Conservation (phyloP, 2,888 invertebrate species). For the Orthosia gracilis region DNA sequence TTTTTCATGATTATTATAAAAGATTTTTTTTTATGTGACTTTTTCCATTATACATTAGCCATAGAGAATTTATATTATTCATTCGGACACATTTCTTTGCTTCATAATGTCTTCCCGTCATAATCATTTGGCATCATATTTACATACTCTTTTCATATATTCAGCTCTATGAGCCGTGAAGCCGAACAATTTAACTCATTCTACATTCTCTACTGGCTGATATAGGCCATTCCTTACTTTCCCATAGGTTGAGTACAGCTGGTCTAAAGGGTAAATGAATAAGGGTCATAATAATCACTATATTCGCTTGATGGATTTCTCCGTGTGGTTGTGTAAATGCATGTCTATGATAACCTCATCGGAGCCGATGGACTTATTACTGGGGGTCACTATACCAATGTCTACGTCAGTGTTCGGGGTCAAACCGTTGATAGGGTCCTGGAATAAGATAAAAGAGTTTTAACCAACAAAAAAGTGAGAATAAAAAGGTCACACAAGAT, state of each 20-base stretch:
- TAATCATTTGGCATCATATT: not conserved
- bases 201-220: not conserved
- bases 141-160: no score
- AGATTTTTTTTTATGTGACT: conserved; percentile 1
- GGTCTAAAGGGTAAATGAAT: conserved; percentile 18
- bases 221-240: not conserved
- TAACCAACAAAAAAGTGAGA: not conserved
- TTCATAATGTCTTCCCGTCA: not conserved
- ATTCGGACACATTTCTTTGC: not conserved
- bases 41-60: not conserved
- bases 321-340: conserved; percentile 83
- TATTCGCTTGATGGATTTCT: conserved; percentile 73
- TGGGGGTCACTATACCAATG: conserved; percentile 79
- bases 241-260: conserved; percentile 28
- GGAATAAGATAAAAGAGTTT: conserved; percentile 36
- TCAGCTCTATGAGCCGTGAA: not conserved
- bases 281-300: conserved; percentile 66
- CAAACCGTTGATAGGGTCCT: conserved; percentile 85
- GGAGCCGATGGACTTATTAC: conserved; percentile 87
- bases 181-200: not conserved
- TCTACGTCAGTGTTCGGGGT: conserved; percentile 88
- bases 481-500: not conserved
- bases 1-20: not conserved
- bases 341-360: conserved; percentile 92
- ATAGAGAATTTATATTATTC: not conserved